Evolutionary conservation across 2,113 vertebrate species (phyloP).

Genomic region (Notiomystis cincta): DNA sequence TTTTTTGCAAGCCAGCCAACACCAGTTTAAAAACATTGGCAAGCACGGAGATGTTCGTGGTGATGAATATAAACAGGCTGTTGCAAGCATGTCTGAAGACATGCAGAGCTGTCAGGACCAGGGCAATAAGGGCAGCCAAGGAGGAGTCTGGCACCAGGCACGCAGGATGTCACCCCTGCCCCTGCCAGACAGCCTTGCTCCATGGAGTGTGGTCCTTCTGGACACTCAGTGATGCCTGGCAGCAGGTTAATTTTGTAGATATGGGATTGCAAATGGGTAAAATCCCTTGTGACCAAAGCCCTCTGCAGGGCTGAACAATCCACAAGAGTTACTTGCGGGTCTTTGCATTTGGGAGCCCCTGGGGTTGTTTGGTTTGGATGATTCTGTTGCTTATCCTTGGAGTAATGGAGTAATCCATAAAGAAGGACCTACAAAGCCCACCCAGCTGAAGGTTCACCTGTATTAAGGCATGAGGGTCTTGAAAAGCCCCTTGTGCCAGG

Average conservation of each 20-base stretch:
- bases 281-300: not conserved
- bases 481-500: not conserved
- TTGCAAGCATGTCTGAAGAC: constrained; percentile 2
- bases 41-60: not conserved
- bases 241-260: not conserved
- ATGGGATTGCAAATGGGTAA: not conserved
- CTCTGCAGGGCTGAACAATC: not conserved
- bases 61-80: constrained; percentile 31
- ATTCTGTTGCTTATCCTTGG: not conserved
- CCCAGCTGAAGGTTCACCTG: not conserved
- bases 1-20: not conserved
- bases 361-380: not conserved
- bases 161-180: not conserved
- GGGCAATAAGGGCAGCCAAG: not conserved
- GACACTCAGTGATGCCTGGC: not conserved
- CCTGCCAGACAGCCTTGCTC: not conserved
- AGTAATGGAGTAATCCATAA: not conserved
- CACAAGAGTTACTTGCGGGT: not conserved
- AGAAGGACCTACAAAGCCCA: not conserved
- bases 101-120: not conserved
- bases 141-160: not conserved
- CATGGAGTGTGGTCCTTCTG: rapidly evolving
- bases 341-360: not conserved
- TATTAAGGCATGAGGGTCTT: not conserved
- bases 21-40: constrained; percentile 42